Evolutionary conservation across 2,888 invertebrate species (phyloP).

Genomic region (Acanthosepion esculentum): DNA sequence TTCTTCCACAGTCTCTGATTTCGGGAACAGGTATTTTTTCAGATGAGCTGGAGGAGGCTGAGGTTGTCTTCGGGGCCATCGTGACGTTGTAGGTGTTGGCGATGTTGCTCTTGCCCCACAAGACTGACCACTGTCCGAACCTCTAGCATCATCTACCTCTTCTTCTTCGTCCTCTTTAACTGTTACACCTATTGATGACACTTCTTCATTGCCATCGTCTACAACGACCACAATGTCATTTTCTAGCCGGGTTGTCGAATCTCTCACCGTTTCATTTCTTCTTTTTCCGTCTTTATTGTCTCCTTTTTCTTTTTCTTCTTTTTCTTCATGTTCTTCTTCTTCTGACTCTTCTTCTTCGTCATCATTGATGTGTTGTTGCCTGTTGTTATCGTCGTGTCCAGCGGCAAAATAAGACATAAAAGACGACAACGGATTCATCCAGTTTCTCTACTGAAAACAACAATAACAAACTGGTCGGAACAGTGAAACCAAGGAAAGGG

Average conservation of each 20-base stretch:
- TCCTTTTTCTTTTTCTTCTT: background rate
- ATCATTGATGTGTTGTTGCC: background rate
- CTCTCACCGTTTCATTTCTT: background rate
- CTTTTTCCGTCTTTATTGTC: background rate
- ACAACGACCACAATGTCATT: background rate
- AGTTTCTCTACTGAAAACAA: background rate
- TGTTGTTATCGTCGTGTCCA: background rate
- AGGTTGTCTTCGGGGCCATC: slow-evolving; percentile 36
- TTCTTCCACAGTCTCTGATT: slow-evolving; percentile 69
- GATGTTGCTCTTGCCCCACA: background rate
- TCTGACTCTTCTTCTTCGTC: background rate
- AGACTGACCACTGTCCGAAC: background rate
- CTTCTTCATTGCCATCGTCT: background rate
- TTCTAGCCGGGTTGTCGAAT: background rate
- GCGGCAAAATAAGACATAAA: slow-evolving; percentile 41
- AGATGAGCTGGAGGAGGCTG: slow-evolving; percentile 34
- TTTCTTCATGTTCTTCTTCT: background rate
- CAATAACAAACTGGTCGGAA: background rate
- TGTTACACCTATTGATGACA: background rate
- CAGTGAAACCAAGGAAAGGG: background rate
- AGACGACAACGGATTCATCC: slow-evolving; percentile 42
- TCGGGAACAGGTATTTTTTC: slow-evolving; percentile 64
- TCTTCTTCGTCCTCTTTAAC: background rate
- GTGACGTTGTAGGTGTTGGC: background rate
- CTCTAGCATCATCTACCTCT: background rate